phyloP scores from a whole-genome alignment of 2,888 invertebrate genomes.

The Zaprionus bogoriensis region DNA sequence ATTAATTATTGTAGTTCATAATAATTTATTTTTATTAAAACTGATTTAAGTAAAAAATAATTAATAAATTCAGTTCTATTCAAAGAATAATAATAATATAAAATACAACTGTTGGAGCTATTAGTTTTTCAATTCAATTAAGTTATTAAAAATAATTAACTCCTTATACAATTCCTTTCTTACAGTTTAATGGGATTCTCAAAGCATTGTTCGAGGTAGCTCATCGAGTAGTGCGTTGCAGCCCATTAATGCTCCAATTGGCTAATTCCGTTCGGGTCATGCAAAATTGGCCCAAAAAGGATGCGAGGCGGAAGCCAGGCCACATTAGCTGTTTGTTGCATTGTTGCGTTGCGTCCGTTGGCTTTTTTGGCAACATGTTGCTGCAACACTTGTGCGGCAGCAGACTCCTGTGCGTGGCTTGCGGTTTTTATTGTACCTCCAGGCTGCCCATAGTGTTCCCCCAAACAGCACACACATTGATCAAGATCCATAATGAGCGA shows the following conservation, averaged over 20 bases:
- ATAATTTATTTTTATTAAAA: too few relatives aligned
- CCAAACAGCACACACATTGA: constrained; percentile 51
- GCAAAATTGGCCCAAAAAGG: constrained; percentile 61
- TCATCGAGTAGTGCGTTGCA: constrained; percentile 28
- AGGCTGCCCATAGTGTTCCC: constrained; percentile 29
- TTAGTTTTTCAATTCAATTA: too few relatives aligned
- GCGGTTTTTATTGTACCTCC: constrained; percentile 33
- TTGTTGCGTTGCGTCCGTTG: constrained; percentile 32
- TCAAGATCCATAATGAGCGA: constrained; percentile 78
- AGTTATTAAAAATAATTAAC: too few relatives aligned
- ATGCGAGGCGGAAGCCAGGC: constrained; percentile 67
- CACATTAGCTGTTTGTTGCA: constrained; percentile 30
- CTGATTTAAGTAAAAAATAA: too few relatives aligned
- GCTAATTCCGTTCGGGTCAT: constrained; percentile 39
- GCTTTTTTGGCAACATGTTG: constrained; percentile 52
- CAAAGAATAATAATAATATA: too few relatives aligned
- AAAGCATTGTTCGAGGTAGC: constrained; percentile 22
- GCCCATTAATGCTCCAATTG: constrained; percentile 28
- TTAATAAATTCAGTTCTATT: too few relatives aligned
- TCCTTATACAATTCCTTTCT: too few relatives aligned
- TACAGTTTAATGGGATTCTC: neutral
- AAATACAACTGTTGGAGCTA: too few relatives aligned
- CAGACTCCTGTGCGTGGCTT: constrained; percentile 34
- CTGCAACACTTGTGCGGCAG: constrained; percentile 61
- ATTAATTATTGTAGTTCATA: too few relatives aligned